These are phyloP conservation scores for Erythrolamprus reginae DNA, from an alignment of 2,113 vertebrate species.

Conservation along the genomic window DNA sequence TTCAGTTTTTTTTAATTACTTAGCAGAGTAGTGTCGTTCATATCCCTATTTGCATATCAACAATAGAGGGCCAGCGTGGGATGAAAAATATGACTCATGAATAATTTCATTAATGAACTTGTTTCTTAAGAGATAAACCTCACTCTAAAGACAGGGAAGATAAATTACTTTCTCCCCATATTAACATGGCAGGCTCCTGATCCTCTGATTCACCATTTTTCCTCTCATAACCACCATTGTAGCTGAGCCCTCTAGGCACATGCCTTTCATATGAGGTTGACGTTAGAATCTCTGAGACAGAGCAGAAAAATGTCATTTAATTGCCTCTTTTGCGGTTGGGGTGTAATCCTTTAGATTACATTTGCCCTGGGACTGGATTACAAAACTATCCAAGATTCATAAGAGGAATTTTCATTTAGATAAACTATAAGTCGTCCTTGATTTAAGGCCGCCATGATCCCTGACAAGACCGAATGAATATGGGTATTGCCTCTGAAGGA, in stretches of 20 bases:
- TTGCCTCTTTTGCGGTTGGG: constrained; percentile 32
- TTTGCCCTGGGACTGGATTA: neutral
- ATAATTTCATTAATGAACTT: constrained; percentile 14
- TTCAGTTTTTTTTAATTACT: neutral
- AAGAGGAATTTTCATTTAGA: neutral
- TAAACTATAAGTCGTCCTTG: neutral
- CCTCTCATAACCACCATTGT: constrained; percentile 60
- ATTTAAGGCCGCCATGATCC: neutral
- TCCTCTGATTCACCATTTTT: constrained; percentile 48
- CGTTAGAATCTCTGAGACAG: constrained; percentile 51
- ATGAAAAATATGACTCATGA: neutral
- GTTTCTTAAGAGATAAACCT: constrained; percentile 51
- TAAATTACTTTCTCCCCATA: constrained; percentile 42
- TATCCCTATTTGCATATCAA: neutral
- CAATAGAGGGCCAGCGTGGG: neutral
- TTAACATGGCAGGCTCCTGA: constrained; percentile 40
- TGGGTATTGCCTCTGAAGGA: too few relatives aligned
- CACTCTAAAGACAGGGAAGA: constrained; percentile 41
- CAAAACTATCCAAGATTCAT: neutral
- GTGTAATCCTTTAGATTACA: neutral
- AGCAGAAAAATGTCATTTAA: constrained; percentile 39
- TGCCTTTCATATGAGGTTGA: constrained; percentile 54
- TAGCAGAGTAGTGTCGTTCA: constrained; percentile 25
- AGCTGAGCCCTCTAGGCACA: constrained; percentile 44
- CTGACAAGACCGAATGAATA: too few relatives aligned